Conservation (phyloP, 92 coral and sea anemone genomes). For the Ricordea florida region DNA sequence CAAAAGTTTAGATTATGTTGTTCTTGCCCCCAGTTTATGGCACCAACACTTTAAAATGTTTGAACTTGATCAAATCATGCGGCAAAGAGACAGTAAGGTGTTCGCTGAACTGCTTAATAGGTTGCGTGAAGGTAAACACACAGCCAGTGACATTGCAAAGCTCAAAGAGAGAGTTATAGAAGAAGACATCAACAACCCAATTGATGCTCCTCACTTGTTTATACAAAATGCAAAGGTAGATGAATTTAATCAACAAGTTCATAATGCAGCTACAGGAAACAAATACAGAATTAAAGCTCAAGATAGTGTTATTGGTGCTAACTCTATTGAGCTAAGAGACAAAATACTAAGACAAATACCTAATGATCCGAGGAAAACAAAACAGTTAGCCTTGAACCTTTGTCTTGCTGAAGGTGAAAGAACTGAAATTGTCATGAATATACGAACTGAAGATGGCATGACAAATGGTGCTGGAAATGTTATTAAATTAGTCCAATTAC, state of each 20-base stretch:
- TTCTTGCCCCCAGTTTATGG: constrained; percentile 48
- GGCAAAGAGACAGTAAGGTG: constrained; percentile 64
- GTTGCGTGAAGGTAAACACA: constrained; percentile 54
- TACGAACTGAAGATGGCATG: too few species aligned
- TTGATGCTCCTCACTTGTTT: constrained; percentile 37
- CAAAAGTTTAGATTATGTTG: constrained; percentile 52
- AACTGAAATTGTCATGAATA: too few species aligned
- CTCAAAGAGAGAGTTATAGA: constrained; percentile 39
- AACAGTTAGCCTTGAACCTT: too few species aligned
- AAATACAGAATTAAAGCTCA: constrained; percentile 45
- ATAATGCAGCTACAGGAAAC: constrained; percentile 19
- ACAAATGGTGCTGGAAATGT: too few species aligned
- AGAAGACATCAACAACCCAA: constrained; percentile 2
- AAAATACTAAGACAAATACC: constrained; percentile 51
- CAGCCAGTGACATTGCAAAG: constrained; percentile 31
- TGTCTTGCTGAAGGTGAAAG: too few species aligned
- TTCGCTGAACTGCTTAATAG: too few species aligned
- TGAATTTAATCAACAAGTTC: constrained; percentile 26
- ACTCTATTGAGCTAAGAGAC: constrained; percentile 44
- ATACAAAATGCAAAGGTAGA: constrained; percentile 44
- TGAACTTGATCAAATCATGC: constrained; percentile 40
- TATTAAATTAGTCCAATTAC: too few species aligned
- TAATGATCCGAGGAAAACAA: too few species aligned
- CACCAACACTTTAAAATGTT: constrained; percentile 23
- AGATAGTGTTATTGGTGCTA: constrained; percentile 55